phyloP scores from a whole-genome alignment of 2,888 invertebrate genomes.

The Dynastes hyllus region DNA sequence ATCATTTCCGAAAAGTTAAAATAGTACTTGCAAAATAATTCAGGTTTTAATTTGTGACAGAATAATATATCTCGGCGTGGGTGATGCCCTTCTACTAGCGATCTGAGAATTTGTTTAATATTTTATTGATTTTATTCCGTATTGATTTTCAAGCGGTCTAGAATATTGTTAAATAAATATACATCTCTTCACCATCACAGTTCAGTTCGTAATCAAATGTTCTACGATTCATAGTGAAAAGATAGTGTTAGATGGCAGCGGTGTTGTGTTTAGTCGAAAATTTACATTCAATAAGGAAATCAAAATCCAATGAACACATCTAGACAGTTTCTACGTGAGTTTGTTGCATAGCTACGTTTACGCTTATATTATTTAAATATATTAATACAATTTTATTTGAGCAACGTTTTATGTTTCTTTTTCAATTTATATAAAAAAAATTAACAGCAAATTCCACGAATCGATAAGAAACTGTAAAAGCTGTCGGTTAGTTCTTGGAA shows the following conservation, averaged over 20 bases:
- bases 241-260: slow-evolving; percentile 22
- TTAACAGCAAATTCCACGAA: not conserved
- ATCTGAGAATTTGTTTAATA: too few species aligned
- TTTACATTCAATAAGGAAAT: not conserved
- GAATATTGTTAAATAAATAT: slow-evolving; percentile 34
- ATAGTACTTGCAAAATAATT: too few species aligned
- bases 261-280: slow-evolving; percentile 11
- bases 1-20: too few species aligned
- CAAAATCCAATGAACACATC: slow-evolving; percentile 3
- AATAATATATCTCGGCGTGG: too few species aligned
- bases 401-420: slow-evolving; percentile 21
- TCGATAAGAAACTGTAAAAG: slow-evolving; percentile 29
- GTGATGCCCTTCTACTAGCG: too few species aligned
- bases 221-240: slow-evolving; percentile 37
- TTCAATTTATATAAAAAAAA: slow-evolving; percentile 27
- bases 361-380: slow-evolving; percentile 12
- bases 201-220: slow-evolving; percentile 6
- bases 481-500: slow-evolving; percentile 1
- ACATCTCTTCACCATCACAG: slow-evolving; percentile 43
- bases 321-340: slow-evolving; percentile 11
- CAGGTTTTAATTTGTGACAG: too few species aligned
- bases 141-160: not conserved
- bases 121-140: too few species aligned
- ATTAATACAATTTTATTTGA: slow-evolving; percentile 25
- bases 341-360: not conserved